Percentiles rank a stretch among this genome's conserved stretches.
These are phyloP conservation scores for Danio rerio DNA, from an alignment of 2,113 vertebrate species.

Conservation along the genomic window GRCz12tu NC_133178.1:20331501-20332000, in stretches of 20 bases:
- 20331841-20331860: neutral
- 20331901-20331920: neutral
- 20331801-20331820: neutral
- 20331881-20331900: no score
- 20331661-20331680: neutral
- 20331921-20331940: neutral
- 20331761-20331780: neutral
- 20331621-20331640: slow-evolving; percentile 4
- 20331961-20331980: neutral
- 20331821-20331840: neutral
- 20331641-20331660: slow-evolving; percentile 1
- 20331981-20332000: no score
- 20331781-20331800: neutral
- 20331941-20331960: neutral
- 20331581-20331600: slow-evolving; percentile 16
- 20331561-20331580: neutral
- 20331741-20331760: neutral
- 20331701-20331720: neutral
- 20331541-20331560: slow-evolving; percentile 9
- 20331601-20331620: slow-evolving; percentile 15
- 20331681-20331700: neutral
- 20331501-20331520: neutral
- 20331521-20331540: neutral
- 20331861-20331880: neutral
- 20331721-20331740: neutral